Conservation (phyloP, 2,888 invertebrate genomes). For the Hirtodrosophila confusa region DNA sequence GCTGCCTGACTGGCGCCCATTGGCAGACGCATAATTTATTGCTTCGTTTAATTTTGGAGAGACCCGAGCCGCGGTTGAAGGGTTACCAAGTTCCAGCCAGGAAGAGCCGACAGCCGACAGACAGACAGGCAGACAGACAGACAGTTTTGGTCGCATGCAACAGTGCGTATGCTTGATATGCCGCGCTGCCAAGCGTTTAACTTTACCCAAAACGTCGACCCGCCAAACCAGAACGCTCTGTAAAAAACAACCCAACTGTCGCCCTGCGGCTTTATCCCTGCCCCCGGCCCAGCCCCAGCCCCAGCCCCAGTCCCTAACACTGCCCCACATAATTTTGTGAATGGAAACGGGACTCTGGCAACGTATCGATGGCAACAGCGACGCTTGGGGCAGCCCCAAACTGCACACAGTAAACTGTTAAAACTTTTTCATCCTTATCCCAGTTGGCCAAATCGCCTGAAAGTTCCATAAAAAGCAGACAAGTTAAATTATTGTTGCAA, state of each 20-base stretch:
- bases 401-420: constrained; percentile 60
- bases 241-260: neutral
- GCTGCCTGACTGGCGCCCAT: constrained; percentile 53
- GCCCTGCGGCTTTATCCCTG: constrained; percentile 19
- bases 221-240: neutral
- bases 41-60: constrained; percentile 72
- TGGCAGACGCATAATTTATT: constrained; percentile 69
- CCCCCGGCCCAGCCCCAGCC: neutral
- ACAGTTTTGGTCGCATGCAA: constrained; percentile 35
- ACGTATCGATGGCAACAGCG: constrained; percentile 35
- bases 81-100: constrained; percentile 18
- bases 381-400: constrained; percentile 39
- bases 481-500: constrained; percentile 45
- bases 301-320: no score
- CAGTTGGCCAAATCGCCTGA: constrained; percentile 14
- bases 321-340: constrained; percentile 21
- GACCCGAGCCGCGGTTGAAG: constrained; percentile 30
- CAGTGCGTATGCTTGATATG: constrained; percentile 71
- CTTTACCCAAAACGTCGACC: constrained; percentile 20
- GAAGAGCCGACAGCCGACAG: neutral
- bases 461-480: constrained; percentile 38
- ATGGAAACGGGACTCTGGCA: constrained; percentile 20
- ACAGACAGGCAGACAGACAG: constrained; percentile 2
- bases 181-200: constrained; percentile 42
- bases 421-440: constrained; percentile 44